phyloP scores from a whole-genome alignment of 2,797 vertebrate genomes.

The Odontamblyopus lacepedii region DNA sequence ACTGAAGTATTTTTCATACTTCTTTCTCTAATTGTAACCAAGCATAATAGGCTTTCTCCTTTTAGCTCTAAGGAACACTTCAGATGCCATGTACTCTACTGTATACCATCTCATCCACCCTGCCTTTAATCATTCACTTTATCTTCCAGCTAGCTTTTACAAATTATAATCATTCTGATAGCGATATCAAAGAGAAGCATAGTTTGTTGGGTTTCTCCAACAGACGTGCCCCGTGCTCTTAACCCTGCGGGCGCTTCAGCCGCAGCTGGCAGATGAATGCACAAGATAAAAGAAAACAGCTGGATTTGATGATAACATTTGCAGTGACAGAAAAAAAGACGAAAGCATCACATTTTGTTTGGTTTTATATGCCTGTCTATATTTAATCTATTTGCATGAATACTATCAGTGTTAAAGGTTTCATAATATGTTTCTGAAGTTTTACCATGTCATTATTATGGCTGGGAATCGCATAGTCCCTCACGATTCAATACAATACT shows the following conservation, averaged over 20 bases:
- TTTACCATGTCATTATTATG: background rate
- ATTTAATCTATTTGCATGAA: conserved; percentile 7
- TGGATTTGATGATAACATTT: conserved; percentile 31
- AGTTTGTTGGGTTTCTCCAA: conserved; percentile 48
- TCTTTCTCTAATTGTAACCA: conserved; percentile 18
- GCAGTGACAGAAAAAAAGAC: conserved; percentile 8
- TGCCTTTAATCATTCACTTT: conserved; percentile 75
- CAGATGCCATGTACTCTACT: conserved; percentile 47
- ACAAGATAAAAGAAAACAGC: conserved; percentile 44
- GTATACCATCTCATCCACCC: conserved; percentile 45
- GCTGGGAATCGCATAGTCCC: too few species aligned
- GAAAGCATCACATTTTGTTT: background rate
- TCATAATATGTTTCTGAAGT: background rate
- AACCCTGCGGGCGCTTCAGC: conserved; percentile 55
- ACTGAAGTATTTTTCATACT: background rate
- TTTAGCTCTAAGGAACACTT: conserved; percentile 31
- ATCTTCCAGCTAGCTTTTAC: conserved; percentile 69
- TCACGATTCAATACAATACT: too few species aligned
- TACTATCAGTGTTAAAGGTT: background rate
- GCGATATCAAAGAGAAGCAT: conserved; percentile 61
- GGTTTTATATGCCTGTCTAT: background rate
- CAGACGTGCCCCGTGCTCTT: conserved; percentile 38
- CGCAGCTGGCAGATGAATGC: conserved; percentile 71
- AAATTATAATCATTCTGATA: conserved; percentile 76
- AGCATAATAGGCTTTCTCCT: conserved; percentile 31